Evolutionary conservation across 2,113 vertebrate genomes (phyloP), one percentile per base, ranked within the genome.

Genomic region (Osmerus eperlanus): DNA sequence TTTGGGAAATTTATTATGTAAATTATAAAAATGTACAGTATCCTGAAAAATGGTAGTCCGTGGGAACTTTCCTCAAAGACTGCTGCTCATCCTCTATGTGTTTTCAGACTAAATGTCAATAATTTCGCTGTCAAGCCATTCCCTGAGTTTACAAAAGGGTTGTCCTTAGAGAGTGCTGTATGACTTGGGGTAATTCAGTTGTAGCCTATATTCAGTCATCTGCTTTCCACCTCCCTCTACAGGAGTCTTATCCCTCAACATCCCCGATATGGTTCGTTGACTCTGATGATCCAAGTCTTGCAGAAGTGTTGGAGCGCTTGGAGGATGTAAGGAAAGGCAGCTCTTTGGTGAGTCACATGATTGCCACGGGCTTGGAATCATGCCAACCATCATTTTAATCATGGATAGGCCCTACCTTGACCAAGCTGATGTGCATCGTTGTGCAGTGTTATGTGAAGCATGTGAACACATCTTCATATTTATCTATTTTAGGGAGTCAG

Each of bases 231-330:
- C 58, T 47, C 71, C 79, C 58, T 47, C 70, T 79, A 58, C 77
- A 99, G 97, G 97, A 99, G 81, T 96, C 97, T 3, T 99, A 99
- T 73, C 96, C 97, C 4, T 95, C 94, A 55, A 97, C 96, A 61
- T 92, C 97, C 28, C 97, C 97, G 60, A 98, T 99, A 94, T 99
- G 97, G 97, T 99, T 99, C 87, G 97, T 99, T 90, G 96, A 99
- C 88, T 99, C 97, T 78, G 97, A 99, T 91, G 97, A 99, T 89
- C 97, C 97, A 32, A 99, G 95, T 88, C 90, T 99, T 89, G 91
- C 96, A 47, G 95, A 96, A 80, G 95, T 99, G 81, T 89, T 99
- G 87, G 96, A 99, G 85, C 92, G 94, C 60, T 86, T 99, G 83
- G 96, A 97, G 81, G 96, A 98, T 89, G 95, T 95, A 79, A 94